phyloP scores from a whole-genome alignment of 2,888 invertebrate species.

The Pachydiplax longipennis region DNA sequence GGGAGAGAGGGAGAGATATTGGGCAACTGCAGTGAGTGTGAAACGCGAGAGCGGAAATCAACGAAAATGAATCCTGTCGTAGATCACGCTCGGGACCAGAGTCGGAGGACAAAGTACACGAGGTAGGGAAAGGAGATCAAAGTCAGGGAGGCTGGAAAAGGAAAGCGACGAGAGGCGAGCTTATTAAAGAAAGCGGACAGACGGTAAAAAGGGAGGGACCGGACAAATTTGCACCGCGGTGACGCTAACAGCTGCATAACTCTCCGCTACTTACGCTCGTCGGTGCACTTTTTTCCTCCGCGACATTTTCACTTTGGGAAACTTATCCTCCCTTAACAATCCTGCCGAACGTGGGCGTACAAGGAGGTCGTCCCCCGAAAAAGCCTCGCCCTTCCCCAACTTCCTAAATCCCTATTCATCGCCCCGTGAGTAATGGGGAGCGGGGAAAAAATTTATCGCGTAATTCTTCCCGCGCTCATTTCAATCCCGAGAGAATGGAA shows the following conservation, averaged over 20 bases:
- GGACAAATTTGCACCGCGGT: conserved; percentile 3
- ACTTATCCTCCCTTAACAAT: not conserved
- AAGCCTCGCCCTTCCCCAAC: not conserved
- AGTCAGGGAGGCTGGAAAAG: not conserved
- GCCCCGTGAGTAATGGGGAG: not conserved
- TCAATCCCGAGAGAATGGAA: not conserved
- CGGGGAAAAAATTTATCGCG: not conserved
- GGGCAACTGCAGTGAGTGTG: too few relatives aligned
- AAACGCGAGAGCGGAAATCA: too few relatives aligned
- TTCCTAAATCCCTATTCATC: not conserved
- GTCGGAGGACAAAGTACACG: too few relatives aligned
- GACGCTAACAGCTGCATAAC: conserved; percentile 3
- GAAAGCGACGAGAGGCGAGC: not conserved
- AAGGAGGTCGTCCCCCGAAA: not conserved
- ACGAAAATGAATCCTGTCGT: too few relatives aligned
- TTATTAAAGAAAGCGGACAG: not conserved
- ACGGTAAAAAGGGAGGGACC: not conserved
- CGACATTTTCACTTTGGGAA: not conserved
- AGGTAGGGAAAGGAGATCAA: not conserved
- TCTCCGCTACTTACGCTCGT: not conserved
- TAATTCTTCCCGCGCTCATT: not conserved
- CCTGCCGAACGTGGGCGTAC: not conserved
- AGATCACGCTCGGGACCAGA: too few relatives aligned
- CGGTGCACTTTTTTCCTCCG: not conserved
- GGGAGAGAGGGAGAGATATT: too few relatives aligned